Base-by-base conservation (phyloP, 2,113 vertebrate species). In the Lasiurus cinereus region DNA sequence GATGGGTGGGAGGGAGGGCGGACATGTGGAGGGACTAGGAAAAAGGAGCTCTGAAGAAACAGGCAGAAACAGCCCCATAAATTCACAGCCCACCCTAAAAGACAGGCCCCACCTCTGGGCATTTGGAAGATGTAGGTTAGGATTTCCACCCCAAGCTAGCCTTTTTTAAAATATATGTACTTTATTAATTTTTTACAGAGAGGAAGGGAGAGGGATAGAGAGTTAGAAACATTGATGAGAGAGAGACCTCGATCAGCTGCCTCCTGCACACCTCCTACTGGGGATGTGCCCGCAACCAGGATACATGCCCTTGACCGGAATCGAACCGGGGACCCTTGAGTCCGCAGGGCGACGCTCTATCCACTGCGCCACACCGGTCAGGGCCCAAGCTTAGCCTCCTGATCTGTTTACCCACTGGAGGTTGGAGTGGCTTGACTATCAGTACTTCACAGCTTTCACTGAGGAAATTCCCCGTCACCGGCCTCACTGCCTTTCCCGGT, bases 401-500 rank as follows among this genome's bases (percentile, higher is more conserved):
- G 46, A 56, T 50, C 24, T 64, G 54, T 56, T 43, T 29, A 24
- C 46, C 24, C 19, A 84, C 59, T 24, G 66, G 19, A 59, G 39
- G 27, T 0, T 59, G 36, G 56, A 70, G 56, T 2, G 21, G 22
- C 50, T 39, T 39, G 21, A 33, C 31, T 33, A 2, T 33, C 66
- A 56, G n/a, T 59, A 73, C 21, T 86, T 70, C 66, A 69, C 8
- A 59, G 43, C 43, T 91, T 88, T 67, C 33, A 27, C 64, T 90
- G 87, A 90, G 72, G 67, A 88, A 93, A 92, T 6, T 88, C 73
- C 86, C 13, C 50, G 43, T 62, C 62, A 59, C 66, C 83, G 64
- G 64, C 56, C n/a, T 39, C 66, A 62, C 6, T 4, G 66, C 12
- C 19, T 69, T 73, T 89, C 39, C 29, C 76, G 36, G 48, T 11